Percentiles rank a stretch among this genome's conserved stretches.
Evolutionary conservation across 2,888 invertebrate species (phyloP).

Genomic region (Taenaris catops): DNA sequence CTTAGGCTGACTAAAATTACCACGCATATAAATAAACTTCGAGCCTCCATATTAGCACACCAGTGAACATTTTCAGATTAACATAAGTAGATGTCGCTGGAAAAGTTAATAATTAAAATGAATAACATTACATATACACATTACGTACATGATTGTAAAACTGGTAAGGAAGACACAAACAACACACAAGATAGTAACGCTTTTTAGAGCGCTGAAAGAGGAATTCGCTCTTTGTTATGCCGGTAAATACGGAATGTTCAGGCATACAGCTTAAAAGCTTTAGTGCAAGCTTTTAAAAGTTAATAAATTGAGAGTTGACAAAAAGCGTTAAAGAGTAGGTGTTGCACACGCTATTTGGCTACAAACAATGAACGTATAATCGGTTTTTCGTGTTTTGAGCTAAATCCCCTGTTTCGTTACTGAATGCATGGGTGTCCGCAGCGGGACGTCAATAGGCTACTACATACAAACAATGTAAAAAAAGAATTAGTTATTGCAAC

Average conservation of each 20-base stretch:
- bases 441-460: too few species aligned
- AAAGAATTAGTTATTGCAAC: too few species aligned
- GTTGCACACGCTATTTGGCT: conserved; percentile 47
- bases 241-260: conserved; percentile 28
- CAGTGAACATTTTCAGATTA: too few species aligned
- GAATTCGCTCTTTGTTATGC: conserved; percentile 23
- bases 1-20: too few species aligned
- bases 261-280: conserved; percentile 39
- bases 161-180: conserved; percentile 10
- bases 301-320: conserved; percentile 55
- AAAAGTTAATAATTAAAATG: too few species aligned
- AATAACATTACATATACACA: too few species aligned
- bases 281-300: conserved; percentile 55
- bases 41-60: too few species aligned
- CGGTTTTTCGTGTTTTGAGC: conserved; percentile 67
- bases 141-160: too few species aligned
- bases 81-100: too few species aligned
- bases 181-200: conserved; percentile 15
- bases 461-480: too few species aligned
- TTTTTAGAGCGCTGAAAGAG: conserved; percentile 20
- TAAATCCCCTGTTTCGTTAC: conserved; percentile 50
- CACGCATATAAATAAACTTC: too few species aligned
- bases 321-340: conserved; percentile 49
- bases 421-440: conserved; percentile 35
- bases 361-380: conserved; percentile 61